Conservation (phyloP, 2,797 vertebrate genomes). For the Molothrus ater region DNA sequence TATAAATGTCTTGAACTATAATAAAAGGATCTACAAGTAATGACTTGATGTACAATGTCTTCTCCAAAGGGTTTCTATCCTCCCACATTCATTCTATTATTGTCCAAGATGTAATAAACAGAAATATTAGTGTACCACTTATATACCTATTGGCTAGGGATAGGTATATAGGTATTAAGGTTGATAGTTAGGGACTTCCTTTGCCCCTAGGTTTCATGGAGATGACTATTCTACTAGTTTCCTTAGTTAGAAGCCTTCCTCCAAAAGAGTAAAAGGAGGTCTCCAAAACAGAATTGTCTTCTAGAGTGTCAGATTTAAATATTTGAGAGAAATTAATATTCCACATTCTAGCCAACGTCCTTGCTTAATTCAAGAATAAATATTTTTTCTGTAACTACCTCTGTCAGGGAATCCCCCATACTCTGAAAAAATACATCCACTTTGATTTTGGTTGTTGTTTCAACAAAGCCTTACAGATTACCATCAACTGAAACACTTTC, state of each 20-base stretch:
- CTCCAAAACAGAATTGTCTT: not conserved
- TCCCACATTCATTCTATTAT: not conserved
- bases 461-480: not conserved
- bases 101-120: not conserved
- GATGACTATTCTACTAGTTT: not conserved
- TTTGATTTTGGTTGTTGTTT: not conserved
- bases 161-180: no score
- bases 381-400: not conserved
- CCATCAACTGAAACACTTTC: not conserved
- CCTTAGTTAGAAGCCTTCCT: not conserved
- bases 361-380: not conserved
- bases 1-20: not conserved
- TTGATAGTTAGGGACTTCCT: no score
- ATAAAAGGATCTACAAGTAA: not conserved
- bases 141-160: no score
- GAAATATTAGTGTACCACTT: not conserved
- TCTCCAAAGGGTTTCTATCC: not conserved
- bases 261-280: not conserved
- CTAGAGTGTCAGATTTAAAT: not conserved
- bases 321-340: not conserved
- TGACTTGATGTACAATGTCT: not conserved
- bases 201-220: not conserved
- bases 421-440: not conserved
- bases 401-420: not conserved
- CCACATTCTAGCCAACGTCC: not conserved